Conservation (phyloP, 2,113 vertebrate genomes). For the Gasterosteus aculeatus region DNA sequence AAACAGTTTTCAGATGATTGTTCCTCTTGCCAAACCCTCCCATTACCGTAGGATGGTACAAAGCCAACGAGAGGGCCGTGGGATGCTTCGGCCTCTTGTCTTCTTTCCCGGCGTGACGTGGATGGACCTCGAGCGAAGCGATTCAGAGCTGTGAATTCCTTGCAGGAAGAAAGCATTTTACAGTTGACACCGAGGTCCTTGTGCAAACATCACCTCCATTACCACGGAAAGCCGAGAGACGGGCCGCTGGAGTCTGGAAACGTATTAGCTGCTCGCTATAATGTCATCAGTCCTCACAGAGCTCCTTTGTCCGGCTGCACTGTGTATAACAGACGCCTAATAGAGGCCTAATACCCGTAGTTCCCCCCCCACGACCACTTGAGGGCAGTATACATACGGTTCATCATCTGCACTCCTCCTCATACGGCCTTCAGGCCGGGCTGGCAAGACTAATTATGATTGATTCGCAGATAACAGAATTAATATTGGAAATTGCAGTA, state of each 20-base stretch:
- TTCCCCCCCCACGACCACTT: conserved; percentile 27
- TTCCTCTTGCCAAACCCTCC: conserved; percentile 13
- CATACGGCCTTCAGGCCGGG: conserved; percentile 56
- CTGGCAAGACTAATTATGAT: conserved; percentile 77
- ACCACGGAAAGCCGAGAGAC: conserved; percentile 2
- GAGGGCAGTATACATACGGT: conserved; percentile 74
- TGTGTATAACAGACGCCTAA: conserved; percentile 17
- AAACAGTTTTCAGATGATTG: conserved; percentile 17
- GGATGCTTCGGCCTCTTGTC: conserved; percentile 24
- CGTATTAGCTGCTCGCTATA: conserved; percentile 24
- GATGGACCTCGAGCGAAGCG: conserved; percentile 31
- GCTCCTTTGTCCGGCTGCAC: conserved; percentile 5
- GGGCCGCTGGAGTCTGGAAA: conserved; percentile 29
- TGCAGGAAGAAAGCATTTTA: conserved; percentile 38
- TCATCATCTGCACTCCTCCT: conserved; percentile 5
- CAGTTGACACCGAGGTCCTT: conserved; percentile 35
- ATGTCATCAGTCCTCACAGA: conserved; percentile 37
- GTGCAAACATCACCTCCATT: conserved; percentile 44
- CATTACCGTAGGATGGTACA: conserved; percentile 18
- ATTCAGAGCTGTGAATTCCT: conserved; percentile 36
- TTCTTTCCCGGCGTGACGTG: conserved; percentile 16
- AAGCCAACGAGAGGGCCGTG: conserved; percentile 30
- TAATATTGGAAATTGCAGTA: conserved; percentile 71
- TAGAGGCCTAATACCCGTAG: not conserved
- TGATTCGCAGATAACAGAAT: conserved; percentile 76